Base-by-base conservation (phyloP, 2,113 vertebrate genomes). In the Centropus bengalensis region DNA sequence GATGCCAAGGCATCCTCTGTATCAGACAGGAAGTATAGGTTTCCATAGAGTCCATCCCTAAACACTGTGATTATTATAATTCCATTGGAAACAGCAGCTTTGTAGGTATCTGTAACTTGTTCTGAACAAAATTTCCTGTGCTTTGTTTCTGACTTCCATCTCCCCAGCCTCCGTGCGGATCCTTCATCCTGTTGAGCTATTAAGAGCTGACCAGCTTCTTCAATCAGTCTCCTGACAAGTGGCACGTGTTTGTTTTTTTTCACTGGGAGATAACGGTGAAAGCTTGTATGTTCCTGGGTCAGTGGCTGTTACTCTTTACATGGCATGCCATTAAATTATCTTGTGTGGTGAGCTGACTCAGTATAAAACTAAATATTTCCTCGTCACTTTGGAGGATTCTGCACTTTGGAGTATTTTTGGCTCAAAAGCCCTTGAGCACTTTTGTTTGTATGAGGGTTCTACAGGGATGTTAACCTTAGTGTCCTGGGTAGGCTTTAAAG, bases 91-190 rank as follows among this genome's bases (percentile, higher is more conserved):
- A 33, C 33, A 32, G 4, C 67, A 70, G 33, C 55, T 90, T 79
- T 80, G 12, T 40, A 75, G 59, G 28, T 18, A 32, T 7, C 62
- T 60, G 0, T 20, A 33, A 52, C 26, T 51, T 79, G 27, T 26
- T 89, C 49, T 54, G 40, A 59, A 44, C 12, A 52, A 36, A 36
- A 19, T 58, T 44, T 63, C 26, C 47, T 6, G 5, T 14, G 30
- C 26, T 86, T 82, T 49, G 27, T n/a, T 86, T 70, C 73, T 51
- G 44, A 55, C 17, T 70, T 44, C 26, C 15, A 28, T 58, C n/a
- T 82, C 38, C n/a, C 6, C 12, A 12, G 44, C 38, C 40, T 91
- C 20, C 27, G 27, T 0, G 0, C 0, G 2, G 68, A 47, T 79
- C 32, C 8, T 89, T 70, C 51, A 64, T 0, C 1, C 33, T 45